These are phyloP conservation scores for Brachirus orientalis DNA, from an alignment of 2,113 vertebrate genomes.

Conservation along the genomic window DNA sequence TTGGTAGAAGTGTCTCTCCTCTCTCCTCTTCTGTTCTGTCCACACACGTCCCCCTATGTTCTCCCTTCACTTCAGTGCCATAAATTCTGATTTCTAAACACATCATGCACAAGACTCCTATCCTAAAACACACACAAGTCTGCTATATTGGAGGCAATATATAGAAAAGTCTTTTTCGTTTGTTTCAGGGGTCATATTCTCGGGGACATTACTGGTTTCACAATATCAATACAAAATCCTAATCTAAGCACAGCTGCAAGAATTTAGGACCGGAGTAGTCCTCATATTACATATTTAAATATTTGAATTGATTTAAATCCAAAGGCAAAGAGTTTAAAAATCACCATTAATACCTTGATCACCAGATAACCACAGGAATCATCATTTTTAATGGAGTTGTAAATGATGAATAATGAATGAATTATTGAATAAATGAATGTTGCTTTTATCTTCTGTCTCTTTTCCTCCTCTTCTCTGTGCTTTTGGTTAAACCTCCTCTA, in stretches of 20 bases:
- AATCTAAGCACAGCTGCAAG: no score
- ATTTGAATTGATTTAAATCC: no score
- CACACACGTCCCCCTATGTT: constrained; percentile 7
- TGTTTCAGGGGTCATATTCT: no score
- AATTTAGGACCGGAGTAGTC: no score
- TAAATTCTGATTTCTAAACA: constrained; percentile 5
- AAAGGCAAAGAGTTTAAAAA: no score
- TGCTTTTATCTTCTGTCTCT: constrained; percentile 2
- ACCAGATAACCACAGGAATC: background rate
- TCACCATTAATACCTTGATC: background rate
- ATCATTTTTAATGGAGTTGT: background rate
- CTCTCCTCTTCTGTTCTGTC: constrained; percentile 22
- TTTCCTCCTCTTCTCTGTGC: constrained; percentile 14
- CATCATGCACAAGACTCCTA: no score
- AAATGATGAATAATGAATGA: background rate
- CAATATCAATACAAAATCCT: background rate
- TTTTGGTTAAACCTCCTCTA: background rate
- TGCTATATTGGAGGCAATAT: background rate
- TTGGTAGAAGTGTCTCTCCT: constrained; percentile 14
- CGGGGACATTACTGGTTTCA: background rate
- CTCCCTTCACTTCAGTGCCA: background rate
- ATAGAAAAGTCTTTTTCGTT: background rate
- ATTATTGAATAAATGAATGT: constrained; percentile 5
- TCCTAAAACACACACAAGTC: no score
- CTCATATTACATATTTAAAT: background rate